phyloP scores from a whole-genome alignment of 1,140 invertebrate species.

The Coptotermes formosanus region DNA sequence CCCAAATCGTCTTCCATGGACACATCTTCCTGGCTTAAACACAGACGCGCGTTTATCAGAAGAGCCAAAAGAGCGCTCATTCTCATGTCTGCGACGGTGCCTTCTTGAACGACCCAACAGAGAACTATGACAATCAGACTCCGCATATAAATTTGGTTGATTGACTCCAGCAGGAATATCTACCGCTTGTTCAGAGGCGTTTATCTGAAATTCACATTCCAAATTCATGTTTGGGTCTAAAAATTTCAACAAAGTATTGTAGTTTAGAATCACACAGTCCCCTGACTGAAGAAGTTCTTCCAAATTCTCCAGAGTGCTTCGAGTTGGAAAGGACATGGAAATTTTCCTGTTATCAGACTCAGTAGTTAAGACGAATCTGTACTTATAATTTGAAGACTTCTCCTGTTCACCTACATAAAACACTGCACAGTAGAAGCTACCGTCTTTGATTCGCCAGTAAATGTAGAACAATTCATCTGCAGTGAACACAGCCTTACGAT shows the following conservation, averaged over 20 bases:
- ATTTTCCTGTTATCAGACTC: background rate
- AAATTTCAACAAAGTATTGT: background rate
- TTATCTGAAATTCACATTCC: constrained; percentile 1
- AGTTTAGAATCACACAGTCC: background rate
- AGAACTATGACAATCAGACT: background rate
- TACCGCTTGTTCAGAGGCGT: background rate
- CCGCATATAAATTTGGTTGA: background rate
- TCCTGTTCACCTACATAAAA: background rate
- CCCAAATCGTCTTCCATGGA: background rate
- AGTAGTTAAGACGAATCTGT: background rate
- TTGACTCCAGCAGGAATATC: background rate
- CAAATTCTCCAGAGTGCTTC: background rate
- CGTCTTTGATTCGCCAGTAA: background rate
- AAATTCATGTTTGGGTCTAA: background rate
- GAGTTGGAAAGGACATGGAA: background rate
- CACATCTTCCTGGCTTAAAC: background rate
- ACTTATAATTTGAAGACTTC: background rate
- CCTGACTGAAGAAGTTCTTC: background rate
- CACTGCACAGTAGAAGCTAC: background rate
- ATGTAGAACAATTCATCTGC: background rate
- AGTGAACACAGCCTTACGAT: background rate
- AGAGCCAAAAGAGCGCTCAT: background rate
- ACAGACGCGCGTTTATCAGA: background rate
- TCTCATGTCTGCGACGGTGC: background rate
- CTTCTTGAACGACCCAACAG: background rate